A percentile compares a stretch with the other conserved stretches of the same genome.
Conservation (phyloP, 2,113 vertebrate genomes). For the Syrrhaptes paradoxus region DNA sequence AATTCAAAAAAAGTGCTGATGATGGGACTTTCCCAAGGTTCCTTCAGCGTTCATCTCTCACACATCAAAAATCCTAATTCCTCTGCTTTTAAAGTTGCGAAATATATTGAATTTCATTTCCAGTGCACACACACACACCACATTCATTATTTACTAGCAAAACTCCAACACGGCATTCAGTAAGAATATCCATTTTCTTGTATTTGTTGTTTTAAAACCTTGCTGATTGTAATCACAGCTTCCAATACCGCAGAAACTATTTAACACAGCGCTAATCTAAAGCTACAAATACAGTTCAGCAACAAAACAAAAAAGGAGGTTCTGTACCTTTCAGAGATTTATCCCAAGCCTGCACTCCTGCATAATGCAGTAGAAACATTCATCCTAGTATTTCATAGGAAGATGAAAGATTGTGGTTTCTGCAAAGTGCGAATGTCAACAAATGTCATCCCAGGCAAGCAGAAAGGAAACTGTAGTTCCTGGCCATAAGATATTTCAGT, state of each 20-base stretch:
- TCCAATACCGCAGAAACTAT: neutral
- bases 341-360: neutral
- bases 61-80: neutral
- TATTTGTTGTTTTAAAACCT: neutral
- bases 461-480: neutral
- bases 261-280: neutral
- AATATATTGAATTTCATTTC: neutral
- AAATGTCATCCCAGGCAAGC: neutral
- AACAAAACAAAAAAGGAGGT: neutral
- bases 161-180: neutral
- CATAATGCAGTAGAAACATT: neutral
- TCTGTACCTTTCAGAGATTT: neutral
- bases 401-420: neutral
- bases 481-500: neutral
- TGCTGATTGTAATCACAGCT: neutral
- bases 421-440: neutral
- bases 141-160: neutral
- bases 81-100: neutral
- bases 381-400: neutral
- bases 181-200: neutral
- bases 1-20: neutral
- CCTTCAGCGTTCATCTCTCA: neutral
- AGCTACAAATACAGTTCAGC: neutral
- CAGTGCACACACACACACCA: fast-evolving
- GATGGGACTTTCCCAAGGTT: neutral